phyloP scores from a whole-genome alignment of 2,888 invertebrate genomes.

The Latrodectus hesperus region DNA sequence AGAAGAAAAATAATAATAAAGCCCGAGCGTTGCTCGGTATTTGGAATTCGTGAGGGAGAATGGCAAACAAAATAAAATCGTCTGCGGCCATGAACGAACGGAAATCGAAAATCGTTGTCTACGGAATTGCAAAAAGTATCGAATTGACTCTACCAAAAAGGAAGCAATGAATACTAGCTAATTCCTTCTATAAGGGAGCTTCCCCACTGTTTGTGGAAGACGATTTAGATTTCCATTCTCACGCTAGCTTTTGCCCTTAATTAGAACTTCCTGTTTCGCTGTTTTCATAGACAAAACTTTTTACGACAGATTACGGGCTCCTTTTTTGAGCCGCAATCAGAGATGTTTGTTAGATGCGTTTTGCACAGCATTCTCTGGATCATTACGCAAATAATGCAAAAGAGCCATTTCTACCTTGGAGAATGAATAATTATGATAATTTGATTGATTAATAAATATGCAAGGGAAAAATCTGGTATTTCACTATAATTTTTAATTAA shows the following conservation, averaged over 20 bases:
- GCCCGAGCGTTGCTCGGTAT: not conserved
- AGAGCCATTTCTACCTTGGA: no score
- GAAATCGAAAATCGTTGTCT: not conserved
- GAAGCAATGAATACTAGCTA: constrained; percentile 27
- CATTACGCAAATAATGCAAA: no score
- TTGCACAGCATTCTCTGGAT: no score
- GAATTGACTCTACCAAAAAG: constrained; percentile 15
- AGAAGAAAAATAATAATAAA: not conserved
- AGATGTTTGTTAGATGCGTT: no score
- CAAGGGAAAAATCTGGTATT: no score
- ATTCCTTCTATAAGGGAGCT: not conserved
- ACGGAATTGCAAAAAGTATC: not conserved
- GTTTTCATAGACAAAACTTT: constrained; percentile 62
- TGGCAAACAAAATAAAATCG: not conserved
- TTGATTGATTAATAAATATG: no score
- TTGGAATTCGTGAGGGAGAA: not conserved
- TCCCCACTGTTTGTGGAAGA: constrained; percentile 52
- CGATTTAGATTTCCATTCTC: constrained; percentile 37
- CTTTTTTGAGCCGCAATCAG: not conserved
- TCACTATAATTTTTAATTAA: no score
- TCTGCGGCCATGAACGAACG: not conserved
- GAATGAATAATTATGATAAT: no score
- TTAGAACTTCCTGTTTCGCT: constrained; percentile 59
- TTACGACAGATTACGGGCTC: constrained; percentile 27
- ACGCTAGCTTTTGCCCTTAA: constrained; percentile 55